Percentiles rank a stretch among this genome's conserved stretches.
These are phyloP conservation scores for Phymastichus coffea DNA, from an alignment of 1,140 invertebrate species.

Conservation along the genomic window DNA sequence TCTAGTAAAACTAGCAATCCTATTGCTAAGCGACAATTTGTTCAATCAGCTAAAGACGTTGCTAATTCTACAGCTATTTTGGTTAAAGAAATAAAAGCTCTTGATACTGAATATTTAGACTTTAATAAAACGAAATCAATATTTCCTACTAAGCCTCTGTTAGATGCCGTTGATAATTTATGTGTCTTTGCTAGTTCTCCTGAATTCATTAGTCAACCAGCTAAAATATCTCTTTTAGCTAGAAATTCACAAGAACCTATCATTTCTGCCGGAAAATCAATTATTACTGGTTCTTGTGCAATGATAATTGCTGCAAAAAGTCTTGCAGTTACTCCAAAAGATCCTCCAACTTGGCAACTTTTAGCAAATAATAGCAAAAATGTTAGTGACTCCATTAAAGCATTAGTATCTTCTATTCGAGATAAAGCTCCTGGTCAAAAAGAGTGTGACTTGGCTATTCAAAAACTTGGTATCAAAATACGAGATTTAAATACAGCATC, in stretches of 20 bases:
- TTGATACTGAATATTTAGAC: slow-evolving; percentile 82
- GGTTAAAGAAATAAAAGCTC: slow-evolving; percentile 92
- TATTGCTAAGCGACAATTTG: slow-evolving; percentile 93
- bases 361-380: slow-evolving; percentile 91
- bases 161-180: slow-evolving; percentile 90
- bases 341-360: slow-evolving; percentile 91
- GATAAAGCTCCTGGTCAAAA: slow-evolving; percentile 94
- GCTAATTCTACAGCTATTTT: slow-evolving; percentile 93
- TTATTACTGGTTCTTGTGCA: slow-evolving; percentile 81
- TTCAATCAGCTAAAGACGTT: slow-evolving; percentile 96
- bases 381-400: slow-evolving; percentile 95
- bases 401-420: slow-evolving; percentile 86
- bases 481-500: slow-evolving; percentile 84
- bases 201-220: slow-evolving; percentile 90
- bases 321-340: slow-evolving; percentile 83
- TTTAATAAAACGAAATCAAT: slow-evolving; percentile 75
- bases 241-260: slow-evolving; percentile 84
- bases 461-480: slow-evolving; percentile 74
- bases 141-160: slow-evolving; percentile 79
- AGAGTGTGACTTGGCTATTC: slow-evolving; percentile 86
- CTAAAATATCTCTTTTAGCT: slow-evolving; percentile 82
- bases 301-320: slow-evolving; percentile 91
- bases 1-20: slow-evolving; percentile 91
- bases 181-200: slow-evolving; percentile 88
- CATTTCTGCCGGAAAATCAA: slow-evolving; percentile 75